Evolutionary conservation across 2,113 vertebrate species (phyloP), one percentile per base, ranked within the genome.

Genomic region (Python bivittatus): DNA sequence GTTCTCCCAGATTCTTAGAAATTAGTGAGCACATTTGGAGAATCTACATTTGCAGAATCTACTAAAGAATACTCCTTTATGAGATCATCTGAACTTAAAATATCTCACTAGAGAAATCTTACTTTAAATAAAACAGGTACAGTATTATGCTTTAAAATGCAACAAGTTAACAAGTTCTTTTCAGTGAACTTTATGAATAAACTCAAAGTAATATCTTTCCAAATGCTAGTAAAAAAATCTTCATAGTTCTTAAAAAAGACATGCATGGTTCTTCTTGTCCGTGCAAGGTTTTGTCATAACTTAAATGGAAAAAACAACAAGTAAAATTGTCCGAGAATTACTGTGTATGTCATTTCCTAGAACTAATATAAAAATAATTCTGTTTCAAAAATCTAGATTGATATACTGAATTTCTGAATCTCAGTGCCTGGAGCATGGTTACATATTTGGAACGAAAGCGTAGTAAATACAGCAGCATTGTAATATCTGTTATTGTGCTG

Each of bases 371-470:
- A 58, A 10, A 90, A 33, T 8, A 68, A 53, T 52, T 52, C 17
- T 27, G 60, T 42, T 22, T 23, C 6, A 4, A 27, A 89, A 29
- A 12, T 1, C 10, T 88, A 89, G n/a, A 25, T n/a, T 42, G 23
- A 9, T 23, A 44, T 20, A 27, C 64, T 48, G 91, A 92, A 90
- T 1, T 52, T 60, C 57, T 25, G 57, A 84, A 84, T 60, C 10
- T 83, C 56, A 84, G 2, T 57, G 54, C 15, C 4, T 79, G 68
- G 57, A 38, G 15, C 0, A 29, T 61, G 3, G 0, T 0, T 91
- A 42, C 91, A 48, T 42, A 90, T 89, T 90, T 79, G 1, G 0
- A 86, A 68, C 15, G 33, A 6, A 61, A 52, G n/a, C 17, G 48
- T 84, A 11, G 9, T 58, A 52, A 11, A 20, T 84, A 53, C 7